Evolutionary conservation across 2,888 invertebrate species (phyloP).

Genomic region (Atrina japonica): DNA sequence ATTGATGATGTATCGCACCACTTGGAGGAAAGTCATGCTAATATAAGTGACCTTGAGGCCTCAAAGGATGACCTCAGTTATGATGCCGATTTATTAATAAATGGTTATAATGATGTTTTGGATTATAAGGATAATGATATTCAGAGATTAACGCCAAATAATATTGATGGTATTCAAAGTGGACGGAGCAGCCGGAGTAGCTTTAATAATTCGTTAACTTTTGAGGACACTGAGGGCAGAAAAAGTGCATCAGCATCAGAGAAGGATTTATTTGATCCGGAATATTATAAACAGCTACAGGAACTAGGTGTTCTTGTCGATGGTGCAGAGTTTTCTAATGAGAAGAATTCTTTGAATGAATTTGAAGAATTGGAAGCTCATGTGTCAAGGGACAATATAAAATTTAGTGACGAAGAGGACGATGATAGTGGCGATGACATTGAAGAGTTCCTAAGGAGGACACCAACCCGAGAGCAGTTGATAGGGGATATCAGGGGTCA

Average conservation of each 20-base stretch:
- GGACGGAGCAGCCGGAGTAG: constrained; percentile 58
- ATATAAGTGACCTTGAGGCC: constrained; percentile 77
- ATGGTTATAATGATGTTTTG: constrained; percentile 43
- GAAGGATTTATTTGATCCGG: constrained; percentile 68
- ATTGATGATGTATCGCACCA: constrained; percentile 68
- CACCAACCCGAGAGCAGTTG: constrained; percentile 46
- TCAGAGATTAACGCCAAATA: neutral
- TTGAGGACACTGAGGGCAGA: constrained; percentile 51
- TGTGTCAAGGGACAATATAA: constrained; percentile 53
- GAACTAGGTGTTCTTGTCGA: constrained; percentile 73
- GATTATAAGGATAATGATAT: constrained; percentile 40
- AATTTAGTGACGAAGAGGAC: constrained; percentile 45
- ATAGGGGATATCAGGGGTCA: constrained; percentile 34
- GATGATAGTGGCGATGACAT: constrained; percentile 49
- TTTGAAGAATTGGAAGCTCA: constrained; percentile 70
- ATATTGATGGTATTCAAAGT: constrained; percentile 46
- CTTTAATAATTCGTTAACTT: constrained; percentile 59
- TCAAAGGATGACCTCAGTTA: constrained; percentile 73
- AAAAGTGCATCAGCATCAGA: constrained; percentile 44
- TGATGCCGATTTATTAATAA: constrained; percentile 46
- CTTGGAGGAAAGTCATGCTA: constrained; percentile 70
- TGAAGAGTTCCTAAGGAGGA: constrained; percentile 52
- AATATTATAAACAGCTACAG: constrained; percentile 71
- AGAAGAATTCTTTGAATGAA: constrained; percentile 69
- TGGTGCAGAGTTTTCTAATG: constrained; percentile 56